phyloP scores from a whole-genome alignment of 2,797 vertebrate genomes.

The Emydoidea blandingii region DNA sequence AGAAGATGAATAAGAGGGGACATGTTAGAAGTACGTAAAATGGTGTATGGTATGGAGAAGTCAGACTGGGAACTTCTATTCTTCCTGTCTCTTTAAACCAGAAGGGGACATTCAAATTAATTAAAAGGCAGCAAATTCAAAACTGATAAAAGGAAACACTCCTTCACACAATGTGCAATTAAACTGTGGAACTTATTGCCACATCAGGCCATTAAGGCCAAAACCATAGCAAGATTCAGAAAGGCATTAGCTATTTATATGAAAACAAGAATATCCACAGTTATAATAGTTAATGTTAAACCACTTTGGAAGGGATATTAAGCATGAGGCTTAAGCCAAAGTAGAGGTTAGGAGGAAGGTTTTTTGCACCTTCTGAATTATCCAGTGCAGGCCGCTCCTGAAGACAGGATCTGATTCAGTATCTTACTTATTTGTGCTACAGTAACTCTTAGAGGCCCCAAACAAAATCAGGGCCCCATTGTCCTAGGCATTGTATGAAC shows the following conservation, averaged over 20 bases:
- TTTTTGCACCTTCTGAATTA: background rate
- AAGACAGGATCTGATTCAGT: background rate
- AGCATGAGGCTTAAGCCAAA: background rate
- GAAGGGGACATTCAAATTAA: no score
- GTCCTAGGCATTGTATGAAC: slow-evolving; percentile 32
- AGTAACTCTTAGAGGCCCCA: slow-evolving; percentile 13
- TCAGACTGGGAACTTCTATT: background rate
- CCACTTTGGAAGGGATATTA: background rate
- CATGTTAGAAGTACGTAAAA: background rate
- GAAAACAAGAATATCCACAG: background rate
- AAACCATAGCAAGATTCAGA: background rate
- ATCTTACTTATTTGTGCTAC: background rate
- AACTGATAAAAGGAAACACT: no score
- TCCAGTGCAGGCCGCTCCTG: background rate
- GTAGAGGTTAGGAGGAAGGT: background rate
- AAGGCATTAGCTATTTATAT: background rate
- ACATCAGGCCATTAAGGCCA: background rate
- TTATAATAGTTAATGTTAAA: background rate
- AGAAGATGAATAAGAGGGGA: background rate
- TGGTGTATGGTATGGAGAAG: background rate
- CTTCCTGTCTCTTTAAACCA: background rate
- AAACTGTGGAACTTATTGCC: no score
- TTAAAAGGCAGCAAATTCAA: background rate
- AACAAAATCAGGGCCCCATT: background rate
- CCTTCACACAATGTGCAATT: no score